Evolutionary conservation across 2,888 invertebrate genomes (phyloP).

Genomic region (Endomychus coccineus): DNA sequence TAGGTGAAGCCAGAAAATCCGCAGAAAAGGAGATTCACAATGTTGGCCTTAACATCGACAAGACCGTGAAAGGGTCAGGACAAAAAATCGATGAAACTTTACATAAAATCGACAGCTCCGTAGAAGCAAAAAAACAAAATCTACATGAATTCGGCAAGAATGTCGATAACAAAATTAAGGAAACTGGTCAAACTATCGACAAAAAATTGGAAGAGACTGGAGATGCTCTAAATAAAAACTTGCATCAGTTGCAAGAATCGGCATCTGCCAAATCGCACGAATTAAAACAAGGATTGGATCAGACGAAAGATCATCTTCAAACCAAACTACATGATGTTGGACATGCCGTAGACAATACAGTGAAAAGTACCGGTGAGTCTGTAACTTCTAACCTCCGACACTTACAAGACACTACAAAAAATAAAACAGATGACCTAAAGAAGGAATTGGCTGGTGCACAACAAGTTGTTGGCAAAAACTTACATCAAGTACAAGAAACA

Average conservation of each 20-base stretch:
- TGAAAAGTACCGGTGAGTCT: background rate
- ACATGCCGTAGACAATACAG: background rate
- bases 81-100: too few relatives aligned
- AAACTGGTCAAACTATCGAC: background rate
- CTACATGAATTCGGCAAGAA: too few relatives aligned
- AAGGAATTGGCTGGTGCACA: background rate
- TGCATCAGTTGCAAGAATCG: background rate
- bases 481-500: too few relatives aligned
- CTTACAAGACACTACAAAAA: background rate
- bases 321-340: background rate
- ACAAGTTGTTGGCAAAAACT: too few relatives aligned
- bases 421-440: background rate
- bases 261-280: background rate
- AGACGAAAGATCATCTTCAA: background rate
- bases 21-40: background rate
- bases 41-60: too few relatives aligned
- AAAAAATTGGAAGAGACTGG: background rate
- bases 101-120: too few relatives aligned
- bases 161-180: background rate
- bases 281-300: background rate
- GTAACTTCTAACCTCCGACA: background rate
- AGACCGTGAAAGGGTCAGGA: too few relatives aligned
- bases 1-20: background rate
- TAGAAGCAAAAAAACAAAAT: too few relatives aligned
- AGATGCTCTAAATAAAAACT: background rate